These are phyloP conservation scores for Mechanitis mazaeus DNA, from an alignment of 2,888 invertebrate species.

Conservation along the genomic window DNA sequence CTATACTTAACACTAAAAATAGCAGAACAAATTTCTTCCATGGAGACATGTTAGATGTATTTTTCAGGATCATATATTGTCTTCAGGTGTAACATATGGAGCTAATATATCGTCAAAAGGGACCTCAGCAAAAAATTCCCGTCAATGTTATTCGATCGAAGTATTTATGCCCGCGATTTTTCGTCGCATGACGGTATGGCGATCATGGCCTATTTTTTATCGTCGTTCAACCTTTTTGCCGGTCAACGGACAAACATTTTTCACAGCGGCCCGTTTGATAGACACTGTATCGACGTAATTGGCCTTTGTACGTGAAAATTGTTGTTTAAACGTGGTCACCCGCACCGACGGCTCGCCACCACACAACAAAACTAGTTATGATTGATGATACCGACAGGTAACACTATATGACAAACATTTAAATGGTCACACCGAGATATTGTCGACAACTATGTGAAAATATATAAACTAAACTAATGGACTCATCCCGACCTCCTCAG, in stretches of 20 bases:
- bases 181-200: conserved; percentile 27
- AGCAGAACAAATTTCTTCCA: not conserved
- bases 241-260: conserved; percentile 36
- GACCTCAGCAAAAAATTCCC: conserved; percentile 23
- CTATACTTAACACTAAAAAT: not conserved
- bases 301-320: conserved; percentile 41
- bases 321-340: conserved; percentile 34
- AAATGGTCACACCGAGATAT: not conserved
- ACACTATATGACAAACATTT: not conserved
- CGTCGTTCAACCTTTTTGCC: conserved; percentile 33
- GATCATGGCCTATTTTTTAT: conserved; percentile 36
- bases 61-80: not conserved
- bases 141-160: conserved; percentile 26
- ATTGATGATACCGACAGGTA: conserved; percentile 8
- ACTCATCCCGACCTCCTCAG: too few species aligned
- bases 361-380: conserved; percentile 19
- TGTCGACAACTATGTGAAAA: not conserved
- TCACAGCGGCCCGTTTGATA: conserved; percentile 36
- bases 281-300: conserved; percentile 39
- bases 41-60: not conserved
- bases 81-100: conserved; percentile 22
- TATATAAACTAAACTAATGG: too few species aligned
- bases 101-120: conserved; percentile 26
- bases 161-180: conserved; percentile 32
- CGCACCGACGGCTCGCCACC: conserved; percentile 16